A percentile compares a stretch with the other conserved stretches of the same genome.
These are phyloP conservation scores for Vanessa atalanta DNA, from an alignment of 1,140 invertebrate genomes.

Conservation along the genomic window DNA sequence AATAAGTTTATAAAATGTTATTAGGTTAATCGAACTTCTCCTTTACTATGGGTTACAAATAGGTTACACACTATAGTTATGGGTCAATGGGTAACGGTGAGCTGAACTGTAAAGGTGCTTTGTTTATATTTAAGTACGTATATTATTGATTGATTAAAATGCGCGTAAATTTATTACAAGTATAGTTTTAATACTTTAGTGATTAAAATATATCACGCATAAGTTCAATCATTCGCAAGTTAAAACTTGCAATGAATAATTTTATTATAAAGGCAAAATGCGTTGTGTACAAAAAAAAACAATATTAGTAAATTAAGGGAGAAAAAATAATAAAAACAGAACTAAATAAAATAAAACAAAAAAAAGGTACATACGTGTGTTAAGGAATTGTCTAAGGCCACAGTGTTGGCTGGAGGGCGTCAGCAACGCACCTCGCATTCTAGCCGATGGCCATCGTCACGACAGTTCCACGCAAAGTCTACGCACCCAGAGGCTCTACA, in stretches of 20 bases:
- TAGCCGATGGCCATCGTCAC: constrained; percentile 79
- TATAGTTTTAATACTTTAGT: background rate
- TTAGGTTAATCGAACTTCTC: constrained; percentile 26
- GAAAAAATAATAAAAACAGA: constrained; percentile 24
- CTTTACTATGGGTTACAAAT: constrained; percentile 28
- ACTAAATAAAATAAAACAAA: constrained; percentile 59
- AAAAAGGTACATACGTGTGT: constrained; percentile 72
- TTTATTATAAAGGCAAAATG: background rate
- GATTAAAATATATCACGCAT: background rate
- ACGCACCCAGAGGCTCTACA: constrained; percentile 77
- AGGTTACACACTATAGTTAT: constrained; percentile 41
- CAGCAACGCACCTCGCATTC: constrained; percentile 80
- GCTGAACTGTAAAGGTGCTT: constrained; percentile 34
- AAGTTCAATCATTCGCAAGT: no score
- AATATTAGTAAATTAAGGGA: constrained; percentile 28
- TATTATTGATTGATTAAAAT: constrained; percentile 20
- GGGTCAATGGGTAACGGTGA: constrained; percentile 40
- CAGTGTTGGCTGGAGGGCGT: constrained; percentile 77
- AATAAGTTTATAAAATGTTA: constrained; percentile 24
- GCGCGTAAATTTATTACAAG: constrained; percentile 14
- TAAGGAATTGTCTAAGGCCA: constrained; percentile 76
- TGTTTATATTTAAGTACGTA: constrained; percentile 28
- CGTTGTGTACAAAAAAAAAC: constrained; percentile 17
- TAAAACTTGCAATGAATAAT: constrained; percentile 12
- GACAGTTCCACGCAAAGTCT: constrained; percentile 78